Percentiles rank a stretch among this genome's conserved stretches.
Evolutionary conservation across 2,797 vertebrate species (phyloP).

Genomic region (Neosilurus mollespiculum): DNA sequence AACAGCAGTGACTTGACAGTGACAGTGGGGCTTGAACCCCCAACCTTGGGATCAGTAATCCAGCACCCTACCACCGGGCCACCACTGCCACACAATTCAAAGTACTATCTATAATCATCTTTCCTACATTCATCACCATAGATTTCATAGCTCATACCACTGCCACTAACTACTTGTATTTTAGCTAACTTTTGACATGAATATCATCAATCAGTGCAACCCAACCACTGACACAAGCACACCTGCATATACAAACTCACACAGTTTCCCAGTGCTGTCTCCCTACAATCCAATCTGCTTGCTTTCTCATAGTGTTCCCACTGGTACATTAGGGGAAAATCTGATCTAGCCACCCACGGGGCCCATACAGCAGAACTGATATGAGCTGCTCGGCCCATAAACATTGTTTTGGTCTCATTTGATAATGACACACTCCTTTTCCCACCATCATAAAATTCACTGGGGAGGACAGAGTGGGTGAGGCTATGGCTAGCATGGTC

Average conservation of each 20-base stretch:
- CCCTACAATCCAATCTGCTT: slow-evolving; percentile 77
- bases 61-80: no score
- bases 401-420: slow-evolving; percentile 72
- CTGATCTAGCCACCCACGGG: slow-evolving; percentile 77
- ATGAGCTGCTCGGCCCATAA: slow-evolving; percentile 75
- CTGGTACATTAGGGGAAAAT: slow-evolving; percentile 76
- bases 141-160: neutral
- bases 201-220: neutral
- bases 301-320: slow-evolving; percentile 80
- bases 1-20: no score
- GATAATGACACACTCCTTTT: slow-evolving; percentile 67
- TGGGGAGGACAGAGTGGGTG: slow-evolving; percentile 53
- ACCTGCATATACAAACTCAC: slow-evolving; percentile 39
- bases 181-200: neutral
- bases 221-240: slow-evolving; percentile 3
- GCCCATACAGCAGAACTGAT: slow-evolving; percentile 76
- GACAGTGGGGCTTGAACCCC: no score
- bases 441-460: slow-evolving; percentile 73
- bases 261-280: slow-evolving; percentile 71
- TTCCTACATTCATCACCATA: neutral
- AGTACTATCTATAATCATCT: neutral
- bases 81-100: neutral
- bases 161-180: neutral
- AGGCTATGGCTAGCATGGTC: neutral
- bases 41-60: no score